Evolutionary conservation across 2,797 vertebrate species (phyloP).

Genomic region (Diplodus puntazzo): DNA sequence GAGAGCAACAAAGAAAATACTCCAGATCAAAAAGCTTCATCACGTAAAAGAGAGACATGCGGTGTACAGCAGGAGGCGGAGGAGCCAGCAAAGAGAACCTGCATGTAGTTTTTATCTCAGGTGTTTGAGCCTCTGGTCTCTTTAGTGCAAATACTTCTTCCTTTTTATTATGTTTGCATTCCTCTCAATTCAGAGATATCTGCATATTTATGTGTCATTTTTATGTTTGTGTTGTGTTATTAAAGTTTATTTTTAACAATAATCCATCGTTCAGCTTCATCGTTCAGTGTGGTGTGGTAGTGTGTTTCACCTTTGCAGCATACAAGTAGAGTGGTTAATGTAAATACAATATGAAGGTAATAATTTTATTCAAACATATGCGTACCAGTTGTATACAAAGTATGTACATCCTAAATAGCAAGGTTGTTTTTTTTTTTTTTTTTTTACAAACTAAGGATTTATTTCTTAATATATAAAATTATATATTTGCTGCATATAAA

Average conservation of each 20-base stretch:
- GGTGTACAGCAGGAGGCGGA: constrained; percentile 42
- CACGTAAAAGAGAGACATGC: constrained; percentile 71
- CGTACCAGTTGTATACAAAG: constrained; percentile 84
- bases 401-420: constrained; percentile 89
- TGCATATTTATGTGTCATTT: constrained; percentile 28
- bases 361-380: constrained; percentile 86
- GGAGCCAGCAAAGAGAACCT: constrained; percentile 70
- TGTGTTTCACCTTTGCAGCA: constrained; percentile 16
- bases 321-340: constrained; percentile 30
- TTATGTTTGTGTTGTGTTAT: constrained; percentile 42
- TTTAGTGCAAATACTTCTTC: neutral
- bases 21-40: constrained; percentile 46
- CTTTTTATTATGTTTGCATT: neutral
- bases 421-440: constrained; percentile 45
- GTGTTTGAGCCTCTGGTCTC: neutral
- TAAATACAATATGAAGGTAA: constrained; percentile 74
- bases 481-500: constrained; percentile 85
- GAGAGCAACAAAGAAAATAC: constrained; percentile 63
- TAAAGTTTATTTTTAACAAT: constrained; percentile 57
- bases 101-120: constrained; percentile 56
- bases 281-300: neutral
- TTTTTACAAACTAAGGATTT: constrained; percentile 86
- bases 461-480: constrained; percentile 84
- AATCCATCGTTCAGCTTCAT: neutral
- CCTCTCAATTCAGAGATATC: constrained; percentile 5